These are phyloP conservation scores for Drosophila sucinea DNA, from an alignment of 1,140 invertebrate genomes.

Conservation along the genomic window DNA sequence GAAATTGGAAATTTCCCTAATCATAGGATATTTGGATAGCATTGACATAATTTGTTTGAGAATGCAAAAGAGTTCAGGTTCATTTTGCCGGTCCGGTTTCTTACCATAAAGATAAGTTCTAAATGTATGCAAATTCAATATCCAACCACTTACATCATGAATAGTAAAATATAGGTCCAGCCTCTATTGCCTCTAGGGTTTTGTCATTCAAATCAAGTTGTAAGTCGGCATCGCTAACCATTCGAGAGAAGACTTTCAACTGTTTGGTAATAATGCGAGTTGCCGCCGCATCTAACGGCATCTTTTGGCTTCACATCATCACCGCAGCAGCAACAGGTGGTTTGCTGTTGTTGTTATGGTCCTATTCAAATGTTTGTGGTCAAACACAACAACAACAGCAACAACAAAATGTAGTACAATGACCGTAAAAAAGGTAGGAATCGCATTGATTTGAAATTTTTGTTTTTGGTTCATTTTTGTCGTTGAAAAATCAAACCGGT, in stretches of 20 bases:
- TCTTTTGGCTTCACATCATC: slow-evolving; percentile 36
- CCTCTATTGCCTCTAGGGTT: neutral
- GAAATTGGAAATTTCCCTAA: too few relatives aligned
- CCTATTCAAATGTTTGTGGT: slow-evolving; percentile 65
- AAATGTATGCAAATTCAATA: slow-evolving; percentile 8
- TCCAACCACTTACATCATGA: neutral
- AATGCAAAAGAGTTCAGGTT: neutral
- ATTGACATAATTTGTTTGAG: too few relatives aligned
- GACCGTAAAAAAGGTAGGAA: slow-evolving; percentile 47
- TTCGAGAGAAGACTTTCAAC: slow-evolving; percentile 22
- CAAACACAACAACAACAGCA: slow-evolving; percentile 40
- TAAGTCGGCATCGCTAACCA: neutral
- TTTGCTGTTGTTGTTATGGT: slow-evolving; percentile 27
- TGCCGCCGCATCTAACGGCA: slow-evolving; percentile 53
- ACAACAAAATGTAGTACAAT: slow-evolving; percentile 42
- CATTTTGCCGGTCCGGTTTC: too few relatives aligned
- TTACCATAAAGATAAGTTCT: neutral
- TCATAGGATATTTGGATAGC: too few relatives aligned
- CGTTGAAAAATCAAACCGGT: slow-evolving; percentile 55
- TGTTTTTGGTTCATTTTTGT: slow-evolving; percentile 28
- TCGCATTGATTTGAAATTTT: slow-evolving; percentile 22
- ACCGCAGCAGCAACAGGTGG: slow-evolving; percentile 49
- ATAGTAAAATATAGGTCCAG: slow-evolving; percentile 9
- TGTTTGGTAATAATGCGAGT: slow-evolving; percentile 15
- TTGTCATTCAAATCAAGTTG: slow-evolving; percentile 7